Base-by-base conservation (phyloP, 2,797 vertebrate species). In the Enteromius mattozi region DNA sequence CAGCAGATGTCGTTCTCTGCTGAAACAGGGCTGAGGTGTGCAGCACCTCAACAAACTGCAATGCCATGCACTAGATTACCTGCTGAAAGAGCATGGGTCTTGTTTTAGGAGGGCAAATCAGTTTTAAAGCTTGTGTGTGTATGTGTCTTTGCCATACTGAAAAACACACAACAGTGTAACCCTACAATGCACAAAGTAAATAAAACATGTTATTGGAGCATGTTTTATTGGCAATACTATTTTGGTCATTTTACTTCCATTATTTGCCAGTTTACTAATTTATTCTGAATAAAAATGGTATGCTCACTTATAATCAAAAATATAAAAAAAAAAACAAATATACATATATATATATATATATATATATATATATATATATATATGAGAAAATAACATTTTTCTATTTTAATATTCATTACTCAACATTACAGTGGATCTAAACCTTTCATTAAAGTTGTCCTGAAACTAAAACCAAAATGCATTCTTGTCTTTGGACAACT, bases 21-120 rank as follows among this genome's bases (percentile, higher is more conserved):
- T 84, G 74, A 84, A 78, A 84, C 74, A 78, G 82, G 51, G 74
- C 63, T 77, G 66, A 84, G 76, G 40, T 84, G 51, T 79, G 76
- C 76, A 79, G 51, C 21, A 47, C 5, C 51, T 78, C n/a, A 59
- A 82, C 40, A 75, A 56, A 47, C 37, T 70, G 66, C 70, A 8
- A 49, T 24, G 19, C 72, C 27, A 0, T 49, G 54, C 54, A 78
- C 63, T 65, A 30, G 35, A 47, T 81, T 42, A n/a, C 42, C 24
- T 69, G n/a, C 17, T 71, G 63, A 78, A 70, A 17, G 14, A 78
- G 13, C 10, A 12, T 21, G 8, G 14, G 5, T 76, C 5, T 16
- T 42, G 12, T 51, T 59, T 76, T 42, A 17, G 70, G 30, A 75
- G 42, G 27, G 33, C 21, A 65, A 66, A 76, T 40, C 59, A 54